Base-by-base conservation (phyloP, 2,888 invertebrate genomes). In the Ferrisia virgata region DNA sequence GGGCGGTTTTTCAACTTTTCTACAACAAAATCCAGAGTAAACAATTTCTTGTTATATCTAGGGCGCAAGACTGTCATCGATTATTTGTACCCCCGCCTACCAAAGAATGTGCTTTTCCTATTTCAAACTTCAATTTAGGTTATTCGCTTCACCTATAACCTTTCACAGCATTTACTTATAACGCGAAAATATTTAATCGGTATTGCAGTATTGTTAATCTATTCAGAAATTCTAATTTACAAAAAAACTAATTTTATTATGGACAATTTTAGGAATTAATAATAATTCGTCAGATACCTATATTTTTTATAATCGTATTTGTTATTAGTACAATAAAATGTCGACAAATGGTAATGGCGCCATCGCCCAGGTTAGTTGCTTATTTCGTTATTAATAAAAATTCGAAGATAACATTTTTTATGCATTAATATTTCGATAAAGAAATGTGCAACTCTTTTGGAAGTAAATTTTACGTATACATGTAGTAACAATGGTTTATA, bases 61-160 rank as follows among this genome's bases (percentile, higher is more conserved):
- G 47, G 76, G 83, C 83, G 83, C 83, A 83, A 76, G 83, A 72
- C 83, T 40, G 28, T 83, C 76, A 83, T 83, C 76, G 83, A 83
- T 83, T 83, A 83, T 69, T 83, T 39, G 69, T 43, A 72, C 43
- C 72, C 76, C 76, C 83, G 83, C 83, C 40, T 40, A 33, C 83
- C 40, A 43, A 76, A 83, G 69, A 83, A 83, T 39, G 40, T 40
- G 40, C 72, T 83, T 83, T 76, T 76, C 83, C 83, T 40, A 72
- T 76, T 83, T 83, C 69, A 83, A 83, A 76, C 76, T 83, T 83
- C 83, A 83, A 83, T 83, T 72, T 83, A 83, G 76, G 72, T 76
- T 72, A 83, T 76, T 83, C 83, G 83, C 72, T 83, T 83, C 76
- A 83, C 83, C 83, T 83, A 83, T 83, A 83, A 83, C 83, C 83